Conservation (phyloP, 2,888 invertebrate genomes). For the Microctonus aethiopoides region DNA sequence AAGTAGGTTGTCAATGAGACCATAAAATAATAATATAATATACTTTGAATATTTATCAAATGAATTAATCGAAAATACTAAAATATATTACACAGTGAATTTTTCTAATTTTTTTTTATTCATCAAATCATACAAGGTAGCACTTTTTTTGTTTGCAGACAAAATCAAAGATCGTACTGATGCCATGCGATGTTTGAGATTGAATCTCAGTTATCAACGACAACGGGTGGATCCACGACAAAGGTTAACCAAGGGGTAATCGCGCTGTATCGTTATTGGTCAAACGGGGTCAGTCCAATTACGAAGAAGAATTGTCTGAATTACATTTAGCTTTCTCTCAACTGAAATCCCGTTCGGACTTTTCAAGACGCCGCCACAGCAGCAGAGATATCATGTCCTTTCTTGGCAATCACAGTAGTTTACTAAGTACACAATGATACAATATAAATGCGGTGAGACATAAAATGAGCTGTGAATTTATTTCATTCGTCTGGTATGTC, state of each 20-base stretch:
- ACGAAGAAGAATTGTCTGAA: slow-evolving; percentile 37
- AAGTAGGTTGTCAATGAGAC: background rate
- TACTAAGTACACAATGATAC: background rate
- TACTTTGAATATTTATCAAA: background rate
- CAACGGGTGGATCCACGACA: slow-evolving; percentile 40
- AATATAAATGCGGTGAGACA: background rate
- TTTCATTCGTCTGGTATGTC: background rate
- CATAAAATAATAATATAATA: too few relatives aligned
- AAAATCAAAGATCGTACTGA: background rate
- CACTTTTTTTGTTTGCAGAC: background rate
- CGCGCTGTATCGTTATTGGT: slow-evolving; percentile 59
- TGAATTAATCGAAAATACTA: background rate
- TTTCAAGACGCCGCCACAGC: background rate
- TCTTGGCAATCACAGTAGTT: background rate
- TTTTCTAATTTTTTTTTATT: background rate
- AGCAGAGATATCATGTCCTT: background rate
- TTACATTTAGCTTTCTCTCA: slow-evolving; percentile 19
- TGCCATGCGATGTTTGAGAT: background rate
- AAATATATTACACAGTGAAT: background rate
- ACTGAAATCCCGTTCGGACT: slow-evolving; percentile 4
- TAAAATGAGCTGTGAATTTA: background rate
- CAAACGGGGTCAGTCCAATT: slow-evolving; percentile 62
- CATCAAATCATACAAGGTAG: background rate
- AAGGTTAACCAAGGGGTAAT: slow-evolving; percentile 46
- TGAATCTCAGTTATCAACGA: slow-evolving; percentile 10